These are phyloP conservation scores for Antrozous pallidus DNA, from an alignment of 2,797 vertebrate genomes.

Conservation along the genomic window DNA sequence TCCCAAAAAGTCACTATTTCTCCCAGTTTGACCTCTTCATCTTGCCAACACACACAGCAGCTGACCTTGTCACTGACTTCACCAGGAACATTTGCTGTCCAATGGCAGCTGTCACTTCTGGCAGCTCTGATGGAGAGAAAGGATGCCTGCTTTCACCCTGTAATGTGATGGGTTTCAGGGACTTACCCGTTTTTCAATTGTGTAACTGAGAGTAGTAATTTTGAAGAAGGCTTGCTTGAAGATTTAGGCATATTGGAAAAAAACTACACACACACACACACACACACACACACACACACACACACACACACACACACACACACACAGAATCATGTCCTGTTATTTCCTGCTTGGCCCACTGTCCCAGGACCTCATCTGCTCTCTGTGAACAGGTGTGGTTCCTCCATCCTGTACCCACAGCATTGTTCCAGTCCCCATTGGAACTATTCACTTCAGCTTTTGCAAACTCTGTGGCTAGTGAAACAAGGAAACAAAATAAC, in stretches of 20 bases:
- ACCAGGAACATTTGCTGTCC: neutral
- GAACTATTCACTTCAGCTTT: neutral
- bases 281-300: neutral
- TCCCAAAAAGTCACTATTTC: neutral
- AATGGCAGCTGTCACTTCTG: neutral
- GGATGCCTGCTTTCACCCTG: accelerated
- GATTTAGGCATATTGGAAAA: neutral
- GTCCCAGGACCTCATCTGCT: neutral
- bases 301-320: accelerated
- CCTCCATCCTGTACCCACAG: accelerated
- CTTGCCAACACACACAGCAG: neutral
- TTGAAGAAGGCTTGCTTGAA: neutral
- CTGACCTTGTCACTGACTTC: neutral
- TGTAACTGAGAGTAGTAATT: neutral
- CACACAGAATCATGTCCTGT: neutral
- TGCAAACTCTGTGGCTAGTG: neutral
- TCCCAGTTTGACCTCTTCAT: neutral
- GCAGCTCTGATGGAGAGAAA: neutral
- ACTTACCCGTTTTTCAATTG: neutral
- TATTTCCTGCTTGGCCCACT: neutral
- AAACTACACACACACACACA: accelerated
- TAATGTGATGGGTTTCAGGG: neutral
- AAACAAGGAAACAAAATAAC: neutral
- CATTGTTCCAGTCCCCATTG: neutral
- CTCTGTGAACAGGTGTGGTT: no score